These are phyloP conservation scores for Vireo griseus DNA, from an alignment of 2,797 vertebrate species.

Conservation along the genomic window DNA sequence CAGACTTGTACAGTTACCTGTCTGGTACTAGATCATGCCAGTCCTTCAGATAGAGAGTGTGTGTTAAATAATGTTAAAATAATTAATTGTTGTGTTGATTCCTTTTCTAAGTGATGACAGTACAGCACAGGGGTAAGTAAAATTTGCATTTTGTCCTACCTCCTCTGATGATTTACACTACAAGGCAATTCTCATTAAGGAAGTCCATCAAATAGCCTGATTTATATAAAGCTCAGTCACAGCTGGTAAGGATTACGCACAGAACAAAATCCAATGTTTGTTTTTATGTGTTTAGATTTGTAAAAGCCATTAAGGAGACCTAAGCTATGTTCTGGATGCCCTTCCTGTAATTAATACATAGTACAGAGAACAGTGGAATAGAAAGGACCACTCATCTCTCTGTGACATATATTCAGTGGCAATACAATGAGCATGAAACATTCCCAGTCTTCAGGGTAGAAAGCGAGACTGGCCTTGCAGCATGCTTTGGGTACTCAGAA, in stretches of 20 bases:
- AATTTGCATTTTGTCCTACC: not conserved
- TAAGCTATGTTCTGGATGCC: slow-evolving; percentile 1
- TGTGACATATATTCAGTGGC: not conserved
- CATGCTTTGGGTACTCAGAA: not conserved
- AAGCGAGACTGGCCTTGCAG: not conserved
- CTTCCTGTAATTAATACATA: slow-evolving; percentile 18
- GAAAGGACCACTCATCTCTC: not conserved
- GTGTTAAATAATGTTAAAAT: not conserved
- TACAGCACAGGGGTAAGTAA: not conserved
- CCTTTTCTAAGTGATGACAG: not conserved
- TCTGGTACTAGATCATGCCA: not conserved
- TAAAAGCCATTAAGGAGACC: slow-evolving; percentile 14
- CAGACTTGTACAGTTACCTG: not conserved
- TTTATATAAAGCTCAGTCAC: slow-evolving; percentile 37
- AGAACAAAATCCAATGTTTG: slow-evolving; percentile 18
- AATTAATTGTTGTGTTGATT: slow-evolving; percentile 15
- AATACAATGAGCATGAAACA: not conserved
- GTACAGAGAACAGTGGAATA: not conserved
- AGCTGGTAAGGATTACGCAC: slow-evolving; percentile 35
- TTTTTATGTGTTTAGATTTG: slow-evolving; percentile 42
- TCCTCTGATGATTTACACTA: not conserved
- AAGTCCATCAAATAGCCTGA: not conserved
- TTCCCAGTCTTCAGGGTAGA: not conserved
- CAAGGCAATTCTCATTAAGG: slow-evolving; percentile 6
- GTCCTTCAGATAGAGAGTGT: not conserved